A percentile compares a stretch with the other conserved stretches of the same genome.
These are phyloP conservation scores for Pithys albifrons DNA, from an alignment of 2,113 vertebrate species.

Conservation along the genomic window DNA sequence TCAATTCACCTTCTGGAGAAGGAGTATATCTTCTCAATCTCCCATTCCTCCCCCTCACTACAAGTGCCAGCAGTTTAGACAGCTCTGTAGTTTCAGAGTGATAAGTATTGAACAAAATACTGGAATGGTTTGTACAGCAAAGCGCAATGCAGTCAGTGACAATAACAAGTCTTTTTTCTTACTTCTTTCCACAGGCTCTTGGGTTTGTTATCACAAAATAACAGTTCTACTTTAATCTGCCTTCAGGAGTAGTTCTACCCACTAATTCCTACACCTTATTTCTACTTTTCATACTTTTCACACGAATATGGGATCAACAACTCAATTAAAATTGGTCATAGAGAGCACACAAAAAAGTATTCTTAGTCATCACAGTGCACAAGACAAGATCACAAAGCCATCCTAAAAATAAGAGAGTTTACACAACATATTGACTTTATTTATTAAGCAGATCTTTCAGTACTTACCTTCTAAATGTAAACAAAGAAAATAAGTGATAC, in stretches of 20 bases:
- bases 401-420: neutral
- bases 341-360: neutral
- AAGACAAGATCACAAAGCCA: neutral
- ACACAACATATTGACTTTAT: neutral
- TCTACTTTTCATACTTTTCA: neutral
- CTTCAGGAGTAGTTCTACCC: neutral
- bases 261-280: neutral
- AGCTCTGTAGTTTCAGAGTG: neutral
- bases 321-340: neutral
- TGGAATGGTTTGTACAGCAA: neutral
- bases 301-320: neutral
- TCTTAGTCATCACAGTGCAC: neutral
- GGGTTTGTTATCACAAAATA: neutral
- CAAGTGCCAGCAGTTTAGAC: slow-evolving; percentile 43
- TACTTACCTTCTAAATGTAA: neutral
- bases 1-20: slow-evolving; percentile 27
- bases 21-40: neutral
- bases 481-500: neutral
- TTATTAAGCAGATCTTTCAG: neutral
- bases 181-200: neutral
- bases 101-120: neutral
- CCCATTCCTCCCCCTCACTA: slow-evolving; percentile 49
- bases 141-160: neutral
- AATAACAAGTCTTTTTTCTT: neutral
- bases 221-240: slow-evolving; percentile 7